Base-by-base conservation (phyloP, 64 coral and sea anemone genomes). In the Orbicella faveolata region DNA sequence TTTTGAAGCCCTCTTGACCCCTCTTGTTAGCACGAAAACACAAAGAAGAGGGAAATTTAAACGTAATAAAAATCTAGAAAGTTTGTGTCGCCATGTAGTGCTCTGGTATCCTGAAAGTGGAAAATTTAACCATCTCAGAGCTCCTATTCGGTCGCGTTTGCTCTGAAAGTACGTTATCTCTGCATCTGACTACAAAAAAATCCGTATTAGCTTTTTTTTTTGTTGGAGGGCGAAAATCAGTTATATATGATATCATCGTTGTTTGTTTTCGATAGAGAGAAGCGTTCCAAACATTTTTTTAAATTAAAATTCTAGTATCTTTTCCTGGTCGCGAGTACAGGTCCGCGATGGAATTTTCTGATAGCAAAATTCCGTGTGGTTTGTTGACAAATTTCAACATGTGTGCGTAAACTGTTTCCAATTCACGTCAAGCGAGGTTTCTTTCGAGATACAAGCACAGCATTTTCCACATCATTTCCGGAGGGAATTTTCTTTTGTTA, bases 401-500 rank as follows among this genome's bases (percentile, higher is more conserved):
- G 20, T 26, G 20, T 70, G 21, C 25, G 5, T 25, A 70, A 70
- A 26, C 25, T 70, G 3, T 70, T 70, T 70, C 10, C 21, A 70
- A 25, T 21, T n/a, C 20, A 26, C 25, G n/a, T 25, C 20, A 70
- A 26, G 20, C 20, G 21, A 23, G 67, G 1, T 70, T 70, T 70
- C 21, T 33, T 70, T n/a, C 21, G 21, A 70, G 11, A 33, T 70
- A 70, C 21, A 70, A 4, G 55, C 6, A 70, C 67, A 70, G 67
- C 21, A 26, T 70, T 23, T 78, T 78, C 20, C 18, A 21, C 5
- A 34, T 18, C 11, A 36, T 79, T 55, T 26, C 51, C 10, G 44
- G 9, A n/a, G 30, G 23, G n/a, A 48, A 44, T 72, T 85, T 85
- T 70, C 82, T 8, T 72, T 72, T 85, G 19, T 85, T 73, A 73